Evolutionary conservation across 2,113 vertebrate genomes (phyloP).

Genomic region (Eudyptes chrysolophus): DNA sequence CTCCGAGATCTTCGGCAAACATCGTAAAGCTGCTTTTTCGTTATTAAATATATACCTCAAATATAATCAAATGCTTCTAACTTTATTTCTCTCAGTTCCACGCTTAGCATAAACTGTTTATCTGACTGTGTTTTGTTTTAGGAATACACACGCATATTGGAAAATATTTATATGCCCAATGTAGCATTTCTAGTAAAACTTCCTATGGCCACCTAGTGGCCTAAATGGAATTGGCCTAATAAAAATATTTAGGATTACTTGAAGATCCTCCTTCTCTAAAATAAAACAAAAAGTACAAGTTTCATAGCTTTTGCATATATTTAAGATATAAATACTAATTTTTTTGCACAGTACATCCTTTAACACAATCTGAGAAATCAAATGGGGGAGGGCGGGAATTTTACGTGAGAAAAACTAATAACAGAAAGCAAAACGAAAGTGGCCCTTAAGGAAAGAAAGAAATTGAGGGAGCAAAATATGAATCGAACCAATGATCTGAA

Average conservation of each 20-base stretch:
- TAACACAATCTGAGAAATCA: conserved; percentile 70
- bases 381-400: conserved; percentile 34
- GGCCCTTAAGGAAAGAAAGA: not conserved
- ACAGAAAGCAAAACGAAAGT: conserved; percentile 47
- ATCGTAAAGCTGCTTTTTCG: not conserved
- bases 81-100: conserved; percentile 55
- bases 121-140: not conserved
- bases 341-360: conserved; percentile 78
- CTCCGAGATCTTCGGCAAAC: not conserved
- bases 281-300: conserved; percentile 72
- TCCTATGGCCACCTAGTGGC: conserved; percentile 59
- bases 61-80: conserved; percentile 41
- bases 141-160: not conserved
- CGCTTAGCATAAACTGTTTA: conserved; percentile 41
- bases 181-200: conserved; percentile 30
- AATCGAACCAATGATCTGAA: not conserved
- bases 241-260: conserved; percentile 35
- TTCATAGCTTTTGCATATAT: conserved; percentile 76
- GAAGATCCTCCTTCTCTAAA: conserved; percentile 57
- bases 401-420: conserved; percentile 37
- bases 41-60: conserved; percentile 19
- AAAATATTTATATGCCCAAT: conserved; percentile 27
- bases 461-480: not conserved
- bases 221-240: conserved; percentile 18
- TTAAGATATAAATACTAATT: conserved; percentile 82